phyloP scores from a whole-genome alignment of 2,113 vertebrate genomes.

The Prochilodus magdalenae region DNA sequence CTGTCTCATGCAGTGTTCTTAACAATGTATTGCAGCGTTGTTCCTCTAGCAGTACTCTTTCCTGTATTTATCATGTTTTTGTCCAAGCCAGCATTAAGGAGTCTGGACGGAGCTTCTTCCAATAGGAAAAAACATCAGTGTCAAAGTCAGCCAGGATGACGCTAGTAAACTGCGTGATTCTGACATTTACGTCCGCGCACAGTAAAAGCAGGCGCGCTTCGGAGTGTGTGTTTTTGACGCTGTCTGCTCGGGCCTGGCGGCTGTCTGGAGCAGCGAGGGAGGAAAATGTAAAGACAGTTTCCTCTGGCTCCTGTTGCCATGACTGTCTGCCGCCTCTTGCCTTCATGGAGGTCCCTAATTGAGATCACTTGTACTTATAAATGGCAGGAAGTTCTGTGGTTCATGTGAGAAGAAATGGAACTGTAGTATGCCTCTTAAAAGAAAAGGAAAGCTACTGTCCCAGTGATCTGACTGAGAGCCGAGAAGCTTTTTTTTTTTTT shows the following conservation, averaged over 20 bases:
- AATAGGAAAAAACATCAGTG: slow-evolving; percentile 11
- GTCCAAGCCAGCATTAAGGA: slow-evolving; percentile 29
- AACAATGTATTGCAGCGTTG: slow-evolving; percentile 36
- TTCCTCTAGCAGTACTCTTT: slow-evolving; percentile 7
- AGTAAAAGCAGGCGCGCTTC: slow-evolving; percentile 51
- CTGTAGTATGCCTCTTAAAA: slow-evolving; percentile 69
- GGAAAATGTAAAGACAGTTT: slow-evolving; percentile 78
- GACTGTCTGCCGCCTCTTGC: slow-evolving; percentile 81
- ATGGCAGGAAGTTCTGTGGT: slow-evolving; percentile 82
- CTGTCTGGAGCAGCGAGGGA: slow-evolving; percentile 55
- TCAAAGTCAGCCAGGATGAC: slow-evolving; percentile 38
- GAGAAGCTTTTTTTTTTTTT: slow-evolving; percentile 34
- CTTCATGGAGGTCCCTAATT: slow-evolving; percentile 88
- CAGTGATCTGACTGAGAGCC: slow-evolving; percentile 67
- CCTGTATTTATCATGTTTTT: slow-evolving; percentile 39
- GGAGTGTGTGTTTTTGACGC: slow-evolving; percentile 54
- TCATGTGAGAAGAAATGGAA: slow-evolving; percentile 76
- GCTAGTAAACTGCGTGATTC: slow-evolving; percentile 45
- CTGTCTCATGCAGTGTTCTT: slow-evolving; percentile 37
- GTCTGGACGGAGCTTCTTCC: slow-evolving; percentile 22
- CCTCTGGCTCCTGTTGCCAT: slow-evolving; percentile 79
- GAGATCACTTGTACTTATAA: slow-evolving; percentile 86
- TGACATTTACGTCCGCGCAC: slow-evolving; percentile 55
- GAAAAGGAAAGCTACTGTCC: slow-evolving; percentile 69
- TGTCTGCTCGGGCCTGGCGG: slow-evolving; percentile 54